Evolutionary conservation across 2,888 invertebrate genomes (phyloP), one percentile per base, ranked within the genome.

Genomic region (Strigamia maritima): DNA sequence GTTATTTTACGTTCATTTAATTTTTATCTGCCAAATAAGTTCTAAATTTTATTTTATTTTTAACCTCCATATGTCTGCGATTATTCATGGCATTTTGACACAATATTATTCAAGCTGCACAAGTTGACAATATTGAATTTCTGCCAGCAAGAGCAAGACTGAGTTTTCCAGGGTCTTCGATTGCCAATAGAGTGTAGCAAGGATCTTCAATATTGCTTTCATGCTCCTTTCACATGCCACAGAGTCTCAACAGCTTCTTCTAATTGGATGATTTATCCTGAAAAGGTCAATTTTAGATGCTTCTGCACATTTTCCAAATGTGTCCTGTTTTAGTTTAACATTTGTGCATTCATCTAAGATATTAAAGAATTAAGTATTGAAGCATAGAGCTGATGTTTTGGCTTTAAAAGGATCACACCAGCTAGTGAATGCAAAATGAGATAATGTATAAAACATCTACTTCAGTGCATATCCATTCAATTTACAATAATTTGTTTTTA

Each of bases 171-270:
- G 60, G 3, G 8, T 22, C 60, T 60, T 60, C 60, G 60, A 60
- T 60, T 60, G 22, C 22, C 60, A 19, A 60, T 60, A 60, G 60
- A 60, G 60, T 60, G 4, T 60, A 22, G 60, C 10, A 60, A 60
- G 22, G 24, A 60, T 60, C 60, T 60, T 60, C 60, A 60, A 60
- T 60, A 60, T 60, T 60, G 60, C 22, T 22, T 60, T n/a, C 24
- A 60, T 60, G 60, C 60, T 60, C 22, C 60, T 60, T 60, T 60
- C 60, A 60, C 60, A 22, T 60, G 22, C 60, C 60, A 60, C 19
- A 19, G 60, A 60, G 7, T 60, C 60, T 60, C 60, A 60, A 60
- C 60, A 60, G 60, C 60, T 60, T 60, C 60, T 60, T 1, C 22
- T 60, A 60, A 60, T 60, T 60, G 60, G 60, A 19, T 19, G 60